These are phyloP conservation scores for Dicrostonyx torquatus DNA, from an alignment of 2,797 vertebrate genomes.

Conservation along the genomic window DNA sequence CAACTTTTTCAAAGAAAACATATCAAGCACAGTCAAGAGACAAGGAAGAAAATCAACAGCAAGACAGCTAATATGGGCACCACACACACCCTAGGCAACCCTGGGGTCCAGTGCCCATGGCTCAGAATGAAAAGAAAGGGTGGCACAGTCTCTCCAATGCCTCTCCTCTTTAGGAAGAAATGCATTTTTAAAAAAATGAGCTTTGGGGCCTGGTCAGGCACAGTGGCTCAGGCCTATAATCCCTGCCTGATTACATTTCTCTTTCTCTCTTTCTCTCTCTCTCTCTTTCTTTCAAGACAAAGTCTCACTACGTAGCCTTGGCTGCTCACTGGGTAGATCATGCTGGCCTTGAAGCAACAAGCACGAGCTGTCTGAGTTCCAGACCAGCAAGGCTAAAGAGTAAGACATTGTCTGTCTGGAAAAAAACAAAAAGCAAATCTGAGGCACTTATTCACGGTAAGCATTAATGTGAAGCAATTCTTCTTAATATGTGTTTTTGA, in stretches of 20 bases:
- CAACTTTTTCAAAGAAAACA: background rate
- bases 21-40: background rate
- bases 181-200: background rate
- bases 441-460: background rate
- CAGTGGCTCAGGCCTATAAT: background rate
- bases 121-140: conserved; percentile 42
- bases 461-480: background rate
- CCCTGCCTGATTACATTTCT: background rate
- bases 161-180: background rate
- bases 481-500: conserved; percentile 10
- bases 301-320: background rate
- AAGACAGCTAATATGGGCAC: background rate
- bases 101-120: background rate
- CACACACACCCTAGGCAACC: background rate
- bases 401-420: background rate
- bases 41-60: background rate
- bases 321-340: background rate
- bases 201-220: background rate
- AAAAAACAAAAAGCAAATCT: background rate
- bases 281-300: background rate
- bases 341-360: background rate
- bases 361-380: background rate
- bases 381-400: background rate
- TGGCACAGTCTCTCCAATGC: background rate
- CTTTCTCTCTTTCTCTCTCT: background rate